Conservation (phyloP, 35 echinoderm and acorn worm species). For the Apostichopus japonicus region DNA sequence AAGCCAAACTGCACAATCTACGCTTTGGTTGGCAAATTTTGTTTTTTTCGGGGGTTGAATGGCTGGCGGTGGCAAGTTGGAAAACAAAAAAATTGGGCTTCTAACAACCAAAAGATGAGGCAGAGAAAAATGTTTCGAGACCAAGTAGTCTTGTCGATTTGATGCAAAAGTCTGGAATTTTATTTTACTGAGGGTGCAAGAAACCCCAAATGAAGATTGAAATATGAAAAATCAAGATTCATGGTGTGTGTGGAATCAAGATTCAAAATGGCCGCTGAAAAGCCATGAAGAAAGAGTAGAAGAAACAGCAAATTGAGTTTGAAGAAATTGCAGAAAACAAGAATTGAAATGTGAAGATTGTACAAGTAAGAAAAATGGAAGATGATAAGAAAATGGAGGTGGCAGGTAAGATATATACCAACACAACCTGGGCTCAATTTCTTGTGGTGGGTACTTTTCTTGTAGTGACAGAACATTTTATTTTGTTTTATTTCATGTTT, state of each 20-base stretch:
- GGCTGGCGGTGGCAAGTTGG: neutral
- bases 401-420: conserved; percentile 3
- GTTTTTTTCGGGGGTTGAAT: neutral
- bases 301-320: neutral
- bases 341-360: neutral
- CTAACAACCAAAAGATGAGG: neutral
- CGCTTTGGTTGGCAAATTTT: too few relatives aligned
- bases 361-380: conserved; percentile 20
- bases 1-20: too few relatives aligned
- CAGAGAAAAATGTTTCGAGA: neutral
- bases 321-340: conserved; percentile 13
- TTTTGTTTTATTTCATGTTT: too few relatives aligned
- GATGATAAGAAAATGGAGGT: conserved; percentile 15
- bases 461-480: neutral
- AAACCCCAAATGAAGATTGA: conserved; percentile 1
- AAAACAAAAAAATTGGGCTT: neutral
- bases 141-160: neutral
- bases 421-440: neutral
- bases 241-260: neutral
- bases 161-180: neutral
- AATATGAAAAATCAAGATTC: conserved; percentile 6
- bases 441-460: conserved; percentile 17
- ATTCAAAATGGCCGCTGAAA: conserved; percentile 18
- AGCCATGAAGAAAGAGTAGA: conserved; percentile 2
- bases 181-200: neutral